Percentiles rank a stretch among this genome's conserved stretches.
These are phyloP conservation scores for Sycophila sp. DNA, from an alignment of 1,140 invertebrate genomes.

Conservation along the genomic window DNA sequence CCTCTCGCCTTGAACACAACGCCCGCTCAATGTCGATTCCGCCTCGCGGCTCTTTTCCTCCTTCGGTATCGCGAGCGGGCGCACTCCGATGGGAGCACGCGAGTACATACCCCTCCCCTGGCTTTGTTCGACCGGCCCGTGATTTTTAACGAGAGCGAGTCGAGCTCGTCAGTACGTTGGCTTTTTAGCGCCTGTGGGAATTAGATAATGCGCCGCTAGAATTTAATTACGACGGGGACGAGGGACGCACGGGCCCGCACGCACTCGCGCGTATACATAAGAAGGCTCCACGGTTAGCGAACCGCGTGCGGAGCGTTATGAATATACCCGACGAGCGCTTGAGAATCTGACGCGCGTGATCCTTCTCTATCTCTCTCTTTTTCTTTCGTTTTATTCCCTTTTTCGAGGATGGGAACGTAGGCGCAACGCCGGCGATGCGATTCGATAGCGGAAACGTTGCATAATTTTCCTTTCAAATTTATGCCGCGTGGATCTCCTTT, in stretches of 20 bases:
- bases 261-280: neutral
- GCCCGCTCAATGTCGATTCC: neutral
- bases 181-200: slow-evolving; percentile 33
- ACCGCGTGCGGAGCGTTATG: neutral
- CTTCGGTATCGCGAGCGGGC: neutral
- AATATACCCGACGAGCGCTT: neutral
- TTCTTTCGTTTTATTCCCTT: neutral
- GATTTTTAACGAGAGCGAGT: slow-evolving; percentile 4
- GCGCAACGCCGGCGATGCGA: too few relatives aligned
- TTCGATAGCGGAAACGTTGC: too few relatives aligned
- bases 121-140: neutral
- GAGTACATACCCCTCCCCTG: neutral
- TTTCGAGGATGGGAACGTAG: neutral
- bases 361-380: neutral
- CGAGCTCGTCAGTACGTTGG: slow-evolving; percentile 5
- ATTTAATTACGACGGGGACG: too few relatives aligned
- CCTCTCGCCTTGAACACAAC: neutral
- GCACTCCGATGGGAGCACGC: neutral
- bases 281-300: too few relatives aligned
- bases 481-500: too few relatives aligned
- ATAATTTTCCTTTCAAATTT: too few relatives aligned
- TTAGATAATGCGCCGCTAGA: slow-evolving; percentile 25
- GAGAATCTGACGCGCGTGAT: neutral
- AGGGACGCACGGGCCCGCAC: too few relatives aligned
- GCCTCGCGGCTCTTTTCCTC: too few relatives aligned